Conservation (phyloP, 2,797 vertebrate species). For the Gymnoscopelus microlampas region DNA sequence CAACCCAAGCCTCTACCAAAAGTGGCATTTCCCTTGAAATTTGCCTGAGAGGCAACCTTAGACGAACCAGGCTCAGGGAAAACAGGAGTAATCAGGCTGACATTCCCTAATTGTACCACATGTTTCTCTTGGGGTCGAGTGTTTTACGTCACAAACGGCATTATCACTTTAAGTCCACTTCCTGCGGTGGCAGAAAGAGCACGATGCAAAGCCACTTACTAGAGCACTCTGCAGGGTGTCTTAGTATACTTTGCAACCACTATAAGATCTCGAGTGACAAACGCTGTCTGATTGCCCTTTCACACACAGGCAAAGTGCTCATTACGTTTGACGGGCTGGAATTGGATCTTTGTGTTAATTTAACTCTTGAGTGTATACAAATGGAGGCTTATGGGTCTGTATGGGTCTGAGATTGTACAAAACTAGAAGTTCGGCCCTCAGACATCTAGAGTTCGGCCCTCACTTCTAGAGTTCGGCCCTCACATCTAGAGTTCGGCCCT, state of each 20-base stretch:
- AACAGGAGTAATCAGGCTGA: conserved; percentile 31
- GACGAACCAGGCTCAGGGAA: neutral
- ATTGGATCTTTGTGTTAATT: neutral
- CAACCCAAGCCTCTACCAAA: too few relatives aligned
- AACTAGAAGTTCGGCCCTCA: too few relatives aligned
- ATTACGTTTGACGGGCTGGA: conserved; percentile 14
- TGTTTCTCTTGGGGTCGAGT: conserved; percentile 35
- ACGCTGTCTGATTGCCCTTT: conserved; percentile 35
- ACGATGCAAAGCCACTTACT: conserved; percentile 41
- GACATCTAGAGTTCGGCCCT: too few relatives aligned
- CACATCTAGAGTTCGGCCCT: too few relatives aligned
- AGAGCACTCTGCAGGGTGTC: conserved; percentile 34
- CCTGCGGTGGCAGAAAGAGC: conserved; percentile 35
- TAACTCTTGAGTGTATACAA: too few relatives aligned
- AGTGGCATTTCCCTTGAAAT: neutral
- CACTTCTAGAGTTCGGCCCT: too few relatives aligned
- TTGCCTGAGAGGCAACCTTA: conserved; percentile 1
- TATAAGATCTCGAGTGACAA: conserved; percentile 31
- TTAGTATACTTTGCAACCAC: conserved; percentile 24
- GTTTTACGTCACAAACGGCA: conserved; percentile 43
- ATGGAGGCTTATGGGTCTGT: too few relatives aligned
- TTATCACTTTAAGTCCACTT: conserved; percentile 52
- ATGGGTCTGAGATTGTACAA: too few relatives aligned
- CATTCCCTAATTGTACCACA: conserved; percentile 22
- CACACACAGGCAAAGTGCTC: conserved; percentile 27